phyloP scores from a whole-genome alignment of 2,797 vertebrate species.

The Otus scops region DNA sequence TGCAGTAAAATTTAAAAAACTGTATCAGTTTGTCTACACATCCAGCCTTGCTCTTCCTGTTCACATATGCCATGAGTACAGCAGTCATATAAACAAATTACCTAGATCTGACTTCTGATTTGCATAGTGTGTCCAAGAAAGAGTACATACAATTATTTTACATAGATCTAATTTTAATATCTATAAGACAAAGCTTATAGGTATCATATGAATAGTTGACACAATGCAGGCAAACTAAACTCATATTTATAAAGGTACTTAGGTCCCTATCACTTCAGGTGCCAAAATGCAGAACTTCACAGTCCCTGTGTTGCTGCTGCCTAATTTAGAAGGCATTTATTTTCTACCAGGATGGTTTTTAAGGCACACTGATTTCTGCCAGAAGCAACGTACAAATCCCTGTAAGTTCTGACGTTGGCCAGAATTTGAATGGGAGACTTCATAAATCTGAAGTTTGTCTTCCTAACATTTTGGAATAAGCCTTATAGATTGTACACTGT shows the following conservation, averaged over 20 bases:
- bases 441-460: background rate
- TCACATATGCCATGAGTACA: background rate
- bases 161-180: background rate
- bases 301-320: background rate
- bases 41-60: background rate
- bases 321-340: background rate
- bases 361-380: background rate
- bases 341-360: background rate
- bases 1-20: background rate
- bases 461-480: background rate
- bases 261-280: background rate
- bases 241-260: background rate
- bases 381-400: background rate
- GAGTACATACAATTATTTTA: background rate
- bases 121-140: background rate
- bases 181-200: background rate
- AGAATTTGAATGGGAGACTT: background rate
- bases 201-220: background rate
- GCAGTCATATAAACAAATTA: background rate
- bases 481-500: background rate
- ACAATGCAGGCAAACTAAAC: background rate
- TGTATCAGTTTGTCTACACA: background rate
- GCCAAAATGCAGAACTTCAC: background rate
- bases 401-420: background rate
- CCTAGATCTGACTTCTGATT: background rate